Evolutionary conservation across 2,888 invertebrate species (phyloP).

Genomic region (Erannis defoliaria): DNA sequence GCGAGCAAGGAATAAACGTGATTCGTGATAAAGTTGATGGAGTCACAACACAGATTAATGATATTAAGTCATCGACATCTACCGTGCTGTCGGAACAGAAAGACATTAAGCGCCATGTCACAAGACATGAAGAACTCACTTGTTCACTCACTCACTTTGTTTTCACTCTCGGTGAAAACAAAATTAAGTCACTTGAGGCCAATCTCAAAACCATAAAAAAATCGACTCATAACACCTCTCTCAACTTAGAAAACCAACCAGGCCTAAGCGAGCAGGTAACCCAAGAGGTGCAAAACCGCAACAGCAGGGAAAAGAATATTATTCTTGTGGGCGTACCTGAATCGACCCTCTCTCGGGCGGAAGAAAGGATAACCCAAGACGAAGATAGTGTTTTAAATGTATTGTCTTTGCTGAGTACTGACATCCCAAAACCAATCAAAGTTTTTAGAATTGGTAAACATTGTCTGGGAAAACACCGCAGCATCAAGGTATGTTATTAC

Average conservation of each 20-base stretch:
- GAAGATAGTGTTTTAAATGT: constrained; percentile 32
- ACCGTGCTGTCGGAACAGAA: constrained; percentile 15
- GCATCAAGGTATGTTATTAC: constrained; percentile 43
- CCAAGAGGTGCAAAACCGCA: constrained; percentile 12
- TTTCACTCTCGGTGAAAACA: constrained; percentile 13
- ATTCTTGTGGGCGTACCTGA: constrained; percentile 45
- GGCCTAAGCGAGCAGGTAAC: constrained; percentile 14
- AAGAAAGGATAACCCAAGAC: constrained; percentile 30
- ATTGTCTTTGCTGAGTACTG: constrained; percentile 15
- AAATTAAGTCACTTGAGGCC: constrained; percentile 13
- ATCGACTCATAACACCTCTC: not conserved
- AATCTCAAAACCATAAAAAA: constrained; percentile 10
- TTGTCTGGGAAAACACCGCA: constrained; percentile 35
- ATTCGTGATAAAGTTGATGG: constrained; percentile 11
- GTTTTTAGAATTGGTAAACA: constrained; percentile 46
- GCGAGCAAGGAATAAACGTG: constrained; percentile 9
- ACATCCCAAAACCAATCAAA: constrained; percentile 43
- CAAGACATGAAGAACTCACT: constrained; percentile 8
- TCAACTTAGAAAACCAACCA: no score
- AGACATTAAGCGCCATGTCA: constrained; percentile 16
- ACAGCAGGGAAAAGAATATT: constrained; percentile 44
- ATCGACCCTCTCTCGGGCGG: constrained; percentile 27
- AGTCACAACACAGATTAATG: constrained; percentile 13
- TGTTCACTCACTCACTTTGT: no score
- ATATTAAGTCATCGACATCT: constrained; percentile 5